Conservation (phyloP, 2,888 invertebrate genomes). For the Sphaerophoria taeniata region DNA sequence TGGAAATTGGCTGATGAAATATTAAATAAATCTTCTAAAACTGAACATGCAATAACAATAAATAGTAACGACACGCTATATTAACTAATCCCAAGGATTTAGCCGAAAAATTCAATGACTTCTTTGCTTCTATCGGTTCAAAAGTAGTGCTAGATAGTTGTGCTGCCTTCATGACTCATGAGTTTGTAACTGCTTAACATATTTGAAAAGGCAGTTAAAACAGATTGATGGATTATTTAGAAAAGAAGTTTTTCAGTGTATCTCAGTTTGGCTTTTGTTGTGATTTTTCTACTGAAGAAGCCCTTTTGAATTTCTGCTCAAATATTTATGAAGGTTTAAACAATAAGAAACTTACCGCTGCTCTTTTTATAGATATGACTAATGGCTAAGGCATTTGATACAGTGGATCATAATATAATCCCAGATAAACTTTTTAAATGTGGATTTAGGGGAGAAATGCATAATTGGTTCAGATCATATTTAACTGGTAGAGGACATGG, state of each 20-base stretch:
- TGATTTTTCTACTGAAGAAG: not conserved
- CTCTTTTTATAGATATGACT: not conserved
- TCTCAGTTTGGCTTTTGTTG: not conserved
- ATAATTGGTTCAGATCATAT: constrained; percentile 1
- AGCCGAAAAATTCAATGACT: too few species aligned
- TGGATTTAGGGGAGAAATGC: not conserved
- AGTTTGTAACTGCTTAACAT: too few species aligned
- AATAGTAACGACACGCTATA: not conserved
- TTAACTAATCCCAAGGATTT: not conserved
- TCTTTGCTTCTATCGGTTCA: too few species aligned
- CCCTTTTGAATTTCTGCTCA: not conserved
- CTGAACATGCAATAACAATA: too few species aligned
- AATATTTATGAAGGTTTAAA: not conserved
- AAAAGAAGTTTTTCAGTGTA: not conserved
- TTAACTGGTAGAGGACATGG: not conserved
- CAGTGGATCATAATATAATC: not conserved
- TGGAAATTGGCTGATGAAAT: too few species aligned
- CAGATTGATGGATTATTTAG: not conserved
- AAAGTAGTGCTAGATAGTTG: too few species aligned
- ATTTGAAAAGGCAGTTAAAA: constrained; percentile 3
- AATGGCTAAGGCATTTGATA: not conserved
- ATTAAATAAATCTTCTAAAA: too few species aligned
- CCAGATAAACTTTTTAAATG: not conserved
- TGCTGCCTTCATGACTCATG: too few species aligned
- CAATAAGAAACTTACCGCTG: not conserved